These are phyloP conservation scores for Trypoxylus dichotomus DNA, from an alignment of 1,140 invertebrate genomes.

Conservation along the genomic window DNA sequence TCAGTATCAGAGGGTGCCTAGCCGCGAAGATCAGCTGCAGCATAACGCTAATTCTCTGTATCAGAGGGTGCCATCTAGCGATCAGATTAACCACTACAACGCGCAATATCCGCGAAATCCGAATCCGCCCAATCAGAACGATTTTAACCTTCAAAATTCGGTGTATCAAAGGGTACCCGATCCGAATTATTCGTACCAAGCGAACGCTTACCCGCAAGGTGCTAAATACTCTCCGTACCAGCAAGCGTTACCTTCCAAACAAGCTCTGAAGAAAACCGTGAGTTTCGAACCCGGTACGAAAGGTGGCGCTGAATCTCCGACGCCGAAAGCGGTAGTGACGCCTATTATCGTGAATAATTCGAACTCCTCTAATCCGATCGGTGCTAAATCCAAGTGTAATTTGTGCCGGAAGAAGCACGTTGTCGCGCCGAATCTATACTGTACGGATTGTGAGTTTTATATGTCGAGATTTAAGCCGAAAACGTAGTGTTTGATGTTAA, in stretches of 20 bases:
- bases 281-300: conserved; percentile 70
- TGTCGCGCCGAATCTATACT: conserved; percentile 74
- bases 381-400: conserved; percentile 68
- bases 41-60: conserved; percentile 55
- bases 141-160: conserved; percentile 30
- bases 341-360: conserved; percentile 54
- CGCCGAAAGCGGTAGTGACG: conserved; percentile 52
- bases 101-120: not conserved
- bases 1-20: conserved; percentile 43
- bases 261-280: conserved; percentile 64
- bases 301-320: conserved; percentile 59
- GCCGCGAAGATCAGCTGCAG: conserved; percentile 31
- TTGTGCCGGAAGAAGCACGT: conserved; percentile 83
- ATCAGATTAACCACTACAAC: conserved; percentile 25
- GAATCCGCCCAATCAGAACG: conserved; percentile 41
- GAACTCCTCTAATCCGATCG: conserved; percentile 42
- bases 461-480: conserved; percentile 81
- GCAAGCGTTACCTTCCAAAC: conserved; percentile 51
- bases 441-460: conserved; percentile 88
- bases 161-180: conserved; percentile 32
- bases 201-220: not conserved
- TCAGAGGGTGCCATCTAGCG: conserved; percentile 59
- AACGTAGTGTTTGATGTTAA: conserved; percentile 39
- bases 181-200: conserved; percentile 25
- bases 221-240: conserved; percentile 43